Conservation (phyloP, 2,113 vertebrate genomes). For the Microtus montanus region DNA sequence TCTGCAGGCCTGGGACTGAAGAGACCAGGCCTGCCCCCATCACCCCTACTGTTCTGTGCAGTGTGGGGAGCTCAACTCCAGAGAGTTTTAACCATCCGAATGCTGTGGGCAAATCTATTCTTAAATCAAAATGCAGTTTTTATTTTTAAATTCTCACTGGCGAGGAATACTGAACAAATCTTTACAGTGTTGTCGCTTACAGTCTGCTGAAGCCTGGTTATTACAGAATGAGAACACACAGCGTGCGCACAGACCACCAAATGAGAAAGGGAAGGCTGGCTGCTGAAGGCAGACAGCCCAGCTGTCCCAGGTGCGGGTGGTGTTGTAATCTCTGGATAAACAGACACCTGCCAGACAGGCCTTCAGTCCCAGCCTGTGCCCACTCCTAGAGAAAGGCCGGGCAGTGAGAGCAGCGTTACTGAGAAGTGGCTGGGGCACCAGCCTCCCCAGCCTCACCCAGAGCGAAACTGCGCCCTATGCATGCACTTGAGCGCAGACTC, state of each 20-base stretch:
- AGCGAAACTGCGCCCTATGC: not conserved
- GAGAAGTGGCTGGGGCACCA: not conserved
- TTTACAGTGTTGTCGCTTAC: not conserved
- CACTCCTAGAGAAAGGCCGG: not conserved
- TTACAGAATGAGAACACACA: not conserved
- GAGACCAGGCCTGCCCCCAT: not conserved
- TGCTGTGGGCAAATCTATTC: not conserved
- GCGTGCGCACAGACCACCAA: not conserved
- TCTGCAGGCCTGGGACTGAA: not conserved
- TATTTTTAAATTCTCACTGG: conserved; percentile 20
- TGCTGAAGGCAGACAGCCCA: not conserved
- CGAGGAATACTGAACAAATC: conserved; percentile 11
- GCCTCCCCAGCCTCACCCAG: not conserved
- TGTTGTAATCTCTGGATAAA: not conserved
- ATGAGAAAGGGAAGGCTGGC: not conserved
- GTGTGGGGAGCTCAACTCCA: not conserved
- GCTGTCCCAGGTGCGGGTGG: not conserved
- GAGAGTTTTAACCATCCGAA: not conserved
- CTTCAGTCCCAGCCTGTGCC: not conserved
- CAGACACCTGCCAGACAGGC: not conserved
- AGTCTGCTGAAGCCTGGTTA: not conserved
- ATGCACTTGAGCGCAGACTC: not conserved
- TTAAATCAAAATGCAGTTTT: conserved; percentile 10
- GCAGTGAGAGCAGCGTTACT: not conserved
- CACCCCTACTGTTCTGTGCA: not conserved